phyloP scores from a whole-genome alignment of 2,113 vertebrate species.

The Aptenodytes patagonicus region DNA sequence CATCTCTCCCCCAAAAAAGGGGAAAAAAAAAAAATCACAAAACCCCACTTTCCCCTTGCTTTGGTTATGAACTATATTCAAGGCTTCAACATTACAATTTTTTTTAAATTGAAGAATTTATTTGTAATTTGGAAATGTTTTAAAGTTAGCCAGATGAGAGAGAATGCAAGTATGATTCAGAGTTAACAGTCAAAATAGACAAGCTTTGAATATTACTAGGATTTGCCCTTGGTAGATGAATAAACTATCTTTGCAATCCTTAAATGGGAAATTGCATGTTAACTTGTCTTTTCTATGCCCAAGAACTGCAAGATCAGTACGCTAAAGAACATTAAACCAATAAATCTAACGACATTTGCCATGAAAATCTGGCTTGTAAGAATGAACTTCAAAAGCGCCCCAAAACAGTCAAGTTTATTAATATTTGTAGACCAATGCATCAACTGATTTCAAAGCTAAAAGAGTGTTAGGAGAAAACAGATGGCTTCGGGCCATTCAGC shows the following conservation, averaged over 20 bases:
- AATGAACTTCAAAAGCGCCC: neutral
- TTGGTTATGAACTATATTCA: conserved; percentile 71
- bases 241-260: neutral
- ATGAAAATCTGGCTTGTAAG: neutral
- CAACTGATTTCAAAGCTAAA: conserved; percentile 32
- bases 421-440: conserved; percentile 23
- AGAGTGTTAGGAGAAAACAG: conserved; percentile 14
- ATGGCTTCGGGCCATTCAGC: conserved; percentile 43
- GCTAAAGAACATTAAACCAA: neutral
- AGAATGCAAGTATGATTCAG: neutral
- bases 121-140: conserved; percentile 50
- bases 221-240: conserved; percentile 12
- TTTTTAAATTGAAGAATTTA: neutral
- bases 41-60: conserved; percentile 57
- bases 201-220: conserved; percentile 15
- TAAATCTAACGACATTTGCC: neutral
- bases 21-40: neutral
- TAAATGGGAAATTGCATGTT: neutral
- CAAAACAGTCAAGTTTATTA: conserved; percentile 5
- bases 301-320: neutral
- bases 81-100: conserved; percentile 30
- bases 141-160: conserved; percentile 3
- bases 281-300: neutral
- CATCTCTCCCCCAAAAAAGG: neutral
- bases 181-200: neutral